These are phyloP conservation scores for Aphrophora alni DNA, from an alignment of 2,888 invertebrate genomes.

Conservation along the genomic window DNA sequence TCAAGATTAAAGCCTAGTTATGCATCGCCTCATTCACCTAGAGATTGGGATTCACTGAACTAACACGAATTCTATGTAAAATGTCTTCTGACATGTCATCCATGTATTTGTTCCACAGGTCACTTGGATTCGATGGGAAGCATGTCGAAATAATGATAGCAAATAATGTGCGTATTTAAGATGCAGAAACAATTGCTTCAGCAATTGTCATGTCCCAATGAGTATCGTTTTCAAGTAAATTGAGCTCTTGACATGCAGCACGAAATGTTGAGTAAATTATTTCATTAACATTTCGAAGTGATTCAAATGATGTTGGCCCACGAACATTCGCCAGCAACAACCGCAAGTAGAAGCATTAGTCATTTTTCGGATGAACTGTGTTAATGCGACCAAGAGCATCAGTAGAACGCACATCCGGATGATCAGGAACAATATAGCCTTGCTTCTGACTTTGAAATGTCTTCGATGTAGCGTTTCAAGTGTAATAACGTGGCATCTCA, in stretches of 20 bases:
- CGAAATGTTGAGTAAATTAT: too few species aligned
- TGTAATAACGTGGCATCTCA: conserved; percentile 47
- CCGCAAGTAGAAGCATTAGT: conserved; percentile 49
- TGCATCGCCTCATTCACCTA: conserved; percentile 48
- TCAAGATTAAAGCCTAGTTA: conserved; percentile 52
- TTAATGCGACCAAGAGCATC: conserved; percentile 50
- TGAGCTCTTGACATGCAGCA: too few species aligned
- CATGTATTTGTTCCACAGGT: conserved; percentile 16
- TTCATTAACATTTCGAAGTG: conserved; percentile 52
- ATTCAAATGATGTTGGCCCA: too few species aligned
- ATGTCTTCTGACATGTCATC: conserved; percentile 48
- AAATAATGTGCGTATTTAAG: neutral
- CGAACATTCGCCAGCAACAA: too few species aligned
- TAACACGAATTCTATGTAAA: conserved; percentile 28
- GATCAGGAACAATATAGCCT: too few species aligned
- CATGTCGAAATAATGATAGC: conserved; percentile 11
- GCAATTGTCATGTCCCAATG: conserved; percentile 9
- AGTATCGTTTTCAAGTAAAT: neutral
- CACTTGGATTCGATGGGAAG: conserved; percentile 2
- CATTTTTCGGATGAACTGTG: conserved; percentile 48
- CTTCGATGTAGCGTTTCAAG: conserved; percentile 44
- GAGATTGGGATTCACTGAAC: too few species aligned
- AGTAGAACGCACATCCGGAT: neutral
- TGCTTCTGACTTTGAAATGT: too few species aligned
- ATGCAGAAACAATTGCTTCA: conserved; percentile 18